Percentiles rank a stretch among this genome's conserved stretches.
Evolutionary conservation across 2,888 invertebrate species (phyloP).

Genomic region (Lacanobia oleracea): DNA sequence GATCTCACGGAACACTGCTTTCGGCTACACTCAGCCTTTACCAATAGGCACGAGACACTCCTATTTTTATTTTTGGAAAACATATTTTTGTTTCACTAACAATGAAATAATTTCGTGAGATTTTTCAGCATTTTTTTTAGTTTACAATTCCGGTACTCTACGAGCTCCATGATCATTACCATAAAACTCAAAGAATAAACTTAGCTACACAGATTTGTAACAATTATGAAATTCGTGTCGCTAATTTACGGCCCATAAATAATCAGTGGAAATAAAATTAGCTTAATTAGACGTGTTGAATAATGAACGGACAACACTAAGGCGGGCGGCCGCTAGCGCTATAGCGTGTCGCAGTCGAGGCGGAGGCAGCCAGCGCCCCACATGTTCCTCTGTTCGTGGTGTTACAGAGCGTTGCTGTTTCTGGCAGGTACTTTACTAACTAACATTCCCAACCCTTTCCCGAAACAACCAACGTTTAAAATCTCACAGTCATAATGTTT

Average conservation of each 20-base stretch:
- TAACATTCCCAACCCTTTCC: conserved; percentile 19
- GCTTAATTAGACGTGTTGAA: conserved; percentile 32
- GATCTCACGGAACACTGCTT: conserved; percentile 81
- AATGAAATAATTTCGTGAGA: background rate
- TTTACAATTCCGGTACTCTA: background rate
- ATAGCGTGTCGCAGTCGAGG: conserved; percentile 38
- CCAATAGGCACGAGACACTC: conserved; percentile 57
- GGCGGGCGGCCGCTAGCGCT: conserved; percentile 6
- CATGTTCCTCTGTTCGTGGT: conserved; percentile 75
- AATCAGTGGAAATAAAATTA: conserved; percentile 24
- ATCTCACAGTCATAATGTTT: background rate
- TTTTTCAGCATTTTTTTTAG: background rate
- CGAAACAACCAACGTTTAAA: background rate
- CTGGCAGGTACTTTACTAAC: conserved; percentile 67
- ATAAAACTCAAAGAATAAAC: background rate
- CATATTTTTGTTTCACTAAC: background rate
- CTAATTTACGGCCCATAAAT: conserved; percentile 20
- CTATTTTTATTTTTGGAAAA: conserved; percentile 27
- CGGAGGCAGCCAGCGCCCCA: conserved; percentile 52
- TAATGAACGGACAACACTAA: conserved; percentile 56
- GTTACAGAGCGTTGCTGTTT: conserved; percentile 67
- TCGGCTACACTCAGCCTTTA: conserved; percentile 67
- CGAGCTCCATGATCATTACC: background rate
- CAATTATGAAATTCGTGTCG: conserved; percentile 8
- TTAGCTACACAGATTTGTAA: background rate